These are phyloP conservation scores for Candidula unifasciata DNA, from an alignment of 2,888 invertebrate species.

Conservation along the genomic window DNA sequence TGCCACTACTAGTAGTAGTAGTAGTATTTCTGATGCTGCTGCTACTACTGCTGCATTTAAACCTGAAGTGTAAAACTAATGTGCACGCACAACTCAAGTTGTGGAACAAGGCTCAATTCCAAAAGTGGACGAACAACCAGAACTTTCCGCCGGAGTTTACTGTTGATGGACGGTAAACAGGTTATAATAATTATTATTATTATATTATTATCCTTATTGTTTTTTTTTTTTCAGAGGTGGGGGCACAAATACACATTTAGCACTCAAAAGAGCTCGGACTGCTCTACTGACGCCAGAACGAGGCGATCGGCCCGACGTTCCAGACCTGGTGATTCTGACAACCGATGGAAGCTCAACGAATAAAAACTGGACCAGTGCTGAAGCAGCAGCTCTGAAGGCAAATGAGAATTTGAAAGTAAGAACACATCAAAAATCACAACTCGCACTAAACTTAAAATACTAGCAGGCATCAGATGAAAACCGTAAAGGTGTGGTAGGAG, in stretches of 20 bases:
- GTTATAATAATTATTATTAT: not conserved
- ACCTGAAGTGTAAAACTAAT: too few relatives aligned
- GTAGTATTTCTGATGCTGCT: too few relatives aligned
- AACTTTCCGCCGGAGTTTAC: too few relatives aligned
- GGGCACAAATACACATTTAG: not conserved
- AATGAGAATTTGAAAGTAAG: conserved; percentile 3
- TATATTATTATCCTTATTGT: not conserved
- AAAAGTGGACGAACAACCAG: too few relatives aligned
- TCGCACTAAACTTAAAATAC: too few relatives aligned
- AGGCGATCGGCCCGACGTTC: conserved; percentile 6
- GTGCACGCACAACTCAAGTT: too few relatives aligned
- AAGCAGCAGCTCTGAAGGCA: not conserved
- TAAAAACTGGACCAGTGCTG: not conserved
- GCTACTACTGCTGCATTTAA: too few relatives aligned
- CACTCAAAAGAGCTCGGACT: not conserved
- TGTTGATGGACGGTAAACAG: not conserved
- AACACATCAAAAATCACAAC: too few relatives aligned
- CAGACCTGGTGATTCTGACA: conserved; percentile 17
- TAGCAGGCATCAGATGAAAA: too few relatives aligned
- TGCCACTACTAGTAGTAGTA: too few relatives aligned
- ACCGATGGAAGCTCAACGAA: not conserved
- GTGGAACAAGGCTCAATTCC: too few relatives aligned
- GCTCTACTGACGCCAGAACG: conserved; percentile 6
- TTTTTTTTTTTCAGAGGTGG: not conserved
- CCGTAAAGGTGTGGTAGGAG: too few relatives aligned